Conservation (phyloP, 2,797 vertebrate genomes). For the Megaceryle alcyon region DNA sequence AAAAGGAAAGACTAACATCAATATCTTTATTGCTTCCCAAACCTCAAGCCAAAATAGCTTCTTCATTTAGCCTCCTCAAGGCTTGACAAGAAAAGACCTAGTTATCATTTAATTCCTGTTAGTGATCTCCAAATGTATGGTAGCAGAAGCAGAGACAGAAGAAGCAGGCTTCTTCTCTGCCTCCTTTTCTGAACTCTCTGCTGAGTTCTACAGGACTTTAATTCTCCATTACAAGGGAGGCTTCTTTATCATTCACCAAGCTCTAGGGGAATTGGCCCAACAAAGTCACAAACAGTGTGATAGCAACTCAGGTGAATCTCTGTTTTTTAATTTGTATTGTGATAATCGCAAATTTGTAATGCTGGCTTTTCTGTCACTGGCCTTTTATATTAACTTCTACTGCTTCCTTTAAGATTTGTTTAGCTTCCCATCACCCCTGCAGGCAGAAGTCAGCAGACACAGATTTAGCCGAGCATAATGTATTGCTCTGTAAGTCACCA, state of each 20-base stretch:
- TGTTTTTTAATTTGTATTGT: background rate
- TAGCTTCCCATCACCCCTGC: background rate
- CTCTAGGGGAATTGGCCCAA: background rate
- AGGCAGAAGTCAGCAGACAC: background rate
- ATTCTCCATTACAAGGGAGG: background rate
- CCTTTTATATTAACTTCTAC: background rate
- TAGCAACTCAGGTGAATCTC: background rate
- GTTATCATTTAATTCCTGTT: background rate
- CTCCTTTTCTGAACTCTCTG: background rate
- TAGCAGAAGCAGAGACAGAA: background rate
- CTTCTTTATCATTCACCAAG: background rate
- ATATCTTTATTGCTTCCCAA: background rate
- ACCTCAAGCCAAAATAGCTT: background rate
- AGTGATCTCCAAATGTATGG: background rate
- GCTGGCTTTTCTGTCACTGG: background rate
- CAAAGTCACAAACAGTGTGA: background rate
- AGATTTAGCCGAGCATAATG: background rate
- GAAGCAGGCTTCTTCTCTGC: background rate
- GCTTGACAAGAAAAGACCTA: background rate
- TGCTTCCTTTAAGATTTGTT: background rate
- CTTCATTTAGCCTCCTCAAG: background rate
- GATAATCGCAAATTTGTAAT: background rate
- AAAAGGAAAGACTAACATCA: background rate
- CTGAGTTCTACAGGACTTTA: background rate
- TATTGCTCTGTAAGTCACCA: background rate